Conservation (phyloP, 2,797 vertebrate genomes). For the Helarctos malayanus region DNA sequence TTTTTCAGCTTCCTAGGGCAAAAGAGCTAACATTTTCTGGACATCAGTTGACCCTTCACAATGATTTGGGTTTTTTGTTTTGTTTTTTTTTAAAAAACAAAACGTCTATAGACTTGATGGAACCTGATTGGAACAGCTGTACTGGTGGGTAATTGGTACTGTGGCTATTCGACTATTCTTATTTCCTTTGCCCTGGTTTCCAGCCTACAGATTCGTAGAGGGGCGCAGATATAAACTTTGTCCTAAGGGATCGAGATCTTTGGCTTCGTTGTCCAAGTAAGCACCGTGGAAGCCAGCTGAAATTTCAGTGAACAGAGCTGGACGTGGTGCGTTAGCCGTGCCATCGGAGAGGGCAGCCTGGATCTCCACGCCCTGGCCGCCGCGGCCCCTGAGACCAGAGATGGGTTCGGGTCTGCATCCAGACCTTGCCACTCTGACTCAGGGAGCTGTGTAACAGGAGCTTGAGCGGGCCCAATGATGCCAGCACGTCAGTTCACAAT, state of each 20-base stretch:
- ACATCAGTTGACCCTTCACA: not conserved
- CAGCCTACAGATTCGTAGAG: not conserved
- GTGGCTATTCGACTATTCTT: not conserved
- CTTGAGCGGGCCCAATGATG: not conserved
- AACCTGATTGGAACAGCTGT: not conserved
- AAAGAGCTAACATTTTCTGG: constrained; percentile 35
- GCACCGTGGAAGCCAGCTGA: not conserved
- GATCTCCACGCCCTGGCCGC: rapidly evolving
- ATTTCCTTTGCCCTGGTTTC: not conserved
- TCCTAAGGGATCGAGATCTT: not conserved
- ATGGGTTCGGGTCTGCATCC: not conserved
- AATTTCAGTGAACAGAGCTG: not conserved
- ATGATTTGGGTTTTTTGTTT: not conserved
- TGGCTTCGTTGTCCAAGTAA: not conserved
- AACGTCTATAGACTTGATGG: not conserved
- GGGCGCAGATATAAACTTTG: not conserved
- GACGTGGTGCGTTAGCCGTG: not conserved
- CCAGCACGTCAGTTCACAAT: not conserved
- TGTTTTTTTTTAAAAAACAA: not conserved
- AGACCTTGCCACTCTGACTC: not conserved
- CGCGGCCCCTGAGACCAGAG: not conserved
- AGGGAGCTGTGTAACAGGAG: not conserved
- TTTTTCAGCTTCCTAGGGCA: constrained; percentile 12
- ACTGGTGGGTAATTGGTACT: not conserved
- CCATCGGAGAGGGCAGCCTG: not conserved